Evolutionary conservation across 2,888 invertebrate species (phyloP), one percentile per base, ranked within the genome.

Genomic region (Rhagonycha fulva): DNA sequence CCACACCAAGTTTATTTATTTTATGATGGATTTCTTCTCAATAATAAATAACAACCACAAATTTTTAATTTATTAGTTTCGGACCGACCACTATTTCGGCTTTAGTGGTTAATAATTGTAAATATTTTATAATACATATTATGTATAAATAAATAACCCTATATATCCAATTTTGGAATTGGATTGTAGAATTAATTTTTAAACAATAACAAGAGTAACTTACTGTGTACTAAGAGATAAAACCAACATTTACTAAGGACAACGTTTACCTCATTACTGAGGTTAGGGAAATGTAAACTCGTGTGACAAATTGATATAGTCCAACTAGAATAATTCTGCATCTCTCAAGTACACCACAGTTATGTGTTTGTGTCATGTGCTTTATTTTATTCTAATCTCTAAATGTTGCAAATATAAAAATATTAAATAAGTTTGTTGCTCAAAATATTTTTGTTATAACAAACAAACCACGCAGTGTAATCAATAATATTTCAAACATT

Each of bases 241-340:
- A 69, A 24, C 62, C 73, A 73, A 73, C 73, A 68, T 73, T 73
- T 73, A 73, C 73, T 62, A 73, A 80, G 78, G 80, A 77, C 77
- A 78, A 47, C 72, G 72, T 80, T 80, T 78, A 80, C 77, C 79
- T 80, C 78, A 76, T 80, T 74, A 78, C 77, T 78, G 80, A 78
- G 79, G 79, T 78, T 79, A 78, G 78, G 78, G 74, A 79, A 79
- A 76, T 79, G 76, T 75, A 74, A 76, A 76, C 74, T 78, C 75
- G 61, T 67, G 76, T 80, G 78, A 80, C 80, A 80, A 80, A 80
- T 80, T 80, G 78, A 75, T 80, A 77, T 74, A 80, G 79, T 79
- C 78, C 78, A 79, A 78, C 78, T 74, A 75, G 76, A 77, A 80
- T 75, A 78, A 77, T 80, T 80, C 77, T 76, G 72, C 77, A 68